Percentiles rank a stretch among this genome's conserved stretches.
Evolutionary conservation across 1,140 invertebrate genomes (phyloP).

Genomic region (Dolichoris vasculosae): DNA sequence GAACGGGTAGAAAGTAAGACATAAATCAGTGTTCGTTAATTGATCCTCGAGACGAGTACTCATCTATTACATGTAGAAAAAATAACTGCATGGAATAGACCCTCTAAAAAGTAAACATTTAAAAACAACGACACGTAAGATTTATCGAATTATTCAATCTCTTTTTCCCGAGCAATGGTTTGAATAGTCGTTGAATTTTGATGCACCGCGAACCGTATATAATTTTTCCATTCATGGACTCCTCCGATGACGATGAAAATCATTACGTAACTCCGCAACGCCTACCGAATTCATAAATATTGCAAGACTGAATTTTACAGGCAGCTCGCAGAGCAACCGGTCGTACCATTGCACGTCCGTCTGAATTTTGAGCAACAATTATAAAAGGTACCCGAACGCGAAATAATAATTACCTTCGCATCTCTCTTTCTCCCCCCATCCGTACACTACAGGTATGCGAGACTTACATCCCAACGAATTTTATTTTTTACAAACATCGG

Average conservation of each 20-base stretch:
- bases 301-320: neutral
- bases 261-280: neutral
- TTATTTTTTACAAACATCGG: neutral
- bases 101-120: neutral
- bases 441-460: neutral
- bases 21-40: neutral
- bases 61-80: neutral
- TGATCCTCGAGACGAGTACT: neutral
- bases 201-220: neutral
- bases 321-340: neutral
- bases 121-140: neutral
- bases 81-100: neutral
- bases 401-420: constrained; percentile 20
- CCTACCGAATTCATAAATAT: constrained; percentile 8
- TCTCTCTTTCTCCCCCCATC: neutral
- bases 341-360: neutral
- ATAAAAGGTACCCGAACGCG: neutral
- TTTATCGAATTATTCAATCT: neutral
- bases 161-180: neutral
- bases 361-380: constrained; percentile 8
- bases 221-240: neutral
- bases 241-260: neutral
- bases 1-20: neutral
- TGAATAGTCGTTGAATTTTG: neutral
- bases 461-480: neutral